Evolutionary conservation across 2,797 vertebrate species (phyloP).

Genomic region (Potorous gilbertii): DNA sequence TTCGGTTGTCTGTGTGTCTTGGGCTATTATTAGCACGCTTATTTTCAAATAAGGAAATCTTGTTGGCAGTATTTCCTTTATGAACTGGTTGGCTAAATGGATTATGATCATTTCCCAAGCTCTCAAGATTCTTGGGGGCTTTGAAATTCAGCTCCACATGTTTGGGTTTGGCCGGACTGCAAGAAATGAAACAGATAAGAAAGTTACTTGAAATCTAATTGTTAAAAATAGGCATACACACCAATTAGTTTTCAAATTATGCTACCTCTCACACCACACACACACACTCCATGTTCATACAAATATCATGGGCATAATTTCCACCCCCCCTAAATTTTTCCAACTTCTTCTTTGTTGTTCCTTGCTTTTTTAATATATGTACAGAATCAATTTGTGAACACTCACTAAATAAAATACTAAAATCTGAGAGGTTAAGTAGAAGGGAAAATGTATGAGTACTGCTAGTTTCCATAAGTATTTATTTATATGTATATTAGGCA

Average conservation of each 20-base stretch:
- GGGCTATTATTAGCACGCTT: conserved; percentile 82
- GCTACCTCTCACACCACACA: not conserved
- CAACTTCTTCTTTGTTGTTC: not conserved
- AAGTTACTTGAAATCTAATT: conserved; percentile 52
- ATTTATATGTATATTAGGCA: not conserved
- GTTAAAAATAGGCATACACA: conserved; percentile 55
- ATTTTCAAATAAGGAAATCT: conserved; percentile 92
- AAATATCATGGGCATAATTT: conserved; percentile 35
- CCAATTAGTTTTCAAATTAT: not conserved
- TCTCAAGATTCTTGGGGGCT: conserved; percentile 79
- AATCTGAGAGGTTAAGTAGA: conserved; percentile 45
- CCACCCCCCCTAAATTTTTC: not conserved
- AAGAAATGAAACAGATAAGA: conserved; percentile 55
- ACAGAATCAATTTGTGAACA: conserved; percentile 32
- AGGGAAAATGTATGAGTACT: conserved; percentile 19
- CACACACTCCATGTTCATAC: not conserved
- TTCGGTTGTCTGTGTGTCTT: conserved; percentile 76
- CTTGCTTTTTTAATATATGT: conserved; percentile 42
- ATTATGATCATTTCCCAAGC: conserved; percentile 81
- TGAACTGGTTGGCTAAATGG: conserved; percentile 83
- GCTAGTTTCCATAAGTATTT: not conserved
- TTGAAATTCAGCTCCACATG: conserved; percentile 87
- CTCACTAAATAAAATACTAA: conserved; percentile 48
- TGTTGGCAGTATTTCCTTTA: conserved; percentile 85
- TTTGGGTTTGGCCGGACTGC: conserved; percentile 87